phyloP scores from a whole-genome alignment of 2,888 invertebrate genomes.

The Silvanus unidentatus region DNA sequence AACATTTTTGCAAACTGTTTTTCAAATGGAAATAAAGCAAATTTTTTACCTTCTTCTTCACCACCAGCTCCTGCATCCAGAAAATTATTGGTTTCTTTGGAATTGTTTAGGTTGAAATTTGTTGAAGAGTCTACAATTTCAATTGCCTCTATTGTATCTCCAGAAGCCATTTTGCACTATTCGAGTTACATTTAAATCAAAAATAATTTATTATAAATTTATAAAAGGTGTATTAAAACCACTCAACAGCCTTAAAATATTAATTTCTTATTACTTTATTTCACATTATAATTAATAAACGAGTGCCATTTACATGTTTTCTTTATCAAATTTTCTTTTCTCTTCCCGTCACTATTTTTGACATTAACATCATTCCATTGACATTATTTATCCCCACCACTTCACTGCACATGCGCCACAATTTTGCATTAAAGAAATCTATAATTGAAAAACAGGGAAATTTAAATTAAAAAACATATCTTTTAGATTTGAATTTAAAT shows the following conservation, averaged over 20 bases:
- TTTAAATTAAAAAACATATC: too few species aligned
- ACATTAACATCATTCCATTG: slow-evolving; percentile 39
- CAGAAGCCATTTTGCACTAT: slow-evolving; percentile 68
- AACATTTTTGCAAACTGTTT: background rate
- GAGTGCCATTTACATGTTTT: slow-evolving; percentile 17
- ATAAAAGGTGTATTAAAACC: too few species aligned
- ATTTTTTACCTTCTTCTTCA: slow-evolving; percentile 48
- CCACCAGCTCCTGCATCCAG: slow-evolving; percentile 56
- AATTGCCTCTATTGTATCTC: slow-evolving; percentile 72
- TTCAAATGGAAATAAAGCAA: too few species aligned
- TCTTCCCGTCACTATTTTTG: slow-evolving; percentile 54
- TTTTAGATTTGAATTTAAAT: too few species aligned
- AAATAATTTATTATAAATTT: too few species aligned
- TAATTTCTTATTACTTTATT: too few species aligned
- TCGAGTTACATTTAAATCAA: slow-evolving; percentile 8
- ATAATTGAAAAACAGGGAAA: too few species aligned
- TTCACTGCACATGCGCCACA: too few species aligned
- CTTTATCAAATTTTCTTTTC: slow-evolving; percentile 12
- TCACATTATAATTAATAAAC: slow-evolving; percentile 17
- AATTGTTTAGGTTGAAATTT: slow-evolving; percentile 49
- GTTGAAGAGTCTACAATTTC: slow-evolving; percentile 67
- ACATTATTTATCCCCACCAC: slow-evolving; percentile 40
- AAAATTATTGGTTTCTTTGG: slow-evolving; percentile 51
- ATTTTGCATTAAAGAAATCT: too few species aligned
- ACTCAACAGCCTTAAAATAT: too few species aligned